phyloP scores from a whole-genome alignment of 2,113 vertebrate species.

The Panthera tigris region DNA sequence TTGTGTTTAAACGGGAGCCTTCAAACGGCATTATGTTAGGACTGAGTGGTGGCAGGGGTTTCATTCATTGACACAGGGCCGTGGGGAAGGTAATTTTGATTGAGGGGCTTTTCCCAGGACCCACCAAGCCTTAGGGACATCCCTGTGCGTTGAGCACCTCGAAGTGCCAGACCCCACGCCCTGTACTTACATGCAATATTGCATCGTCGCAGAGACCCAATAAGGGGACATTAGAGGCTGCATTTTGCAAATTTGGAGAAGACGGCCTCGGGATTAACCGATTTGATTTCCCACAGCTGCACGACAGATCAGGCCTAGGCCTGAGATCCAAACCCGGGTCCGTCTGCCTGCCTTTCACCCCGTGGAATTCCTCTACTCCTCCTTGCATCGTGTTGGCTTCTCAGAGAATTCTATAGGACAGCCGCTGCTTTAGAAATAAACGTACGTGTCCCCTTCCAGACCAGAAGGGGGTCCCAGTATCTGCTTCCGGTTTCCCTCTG shows the following conservation, averaged over 20 bases:
- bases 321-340: background rate
- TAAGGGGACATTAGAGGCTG: background rate
- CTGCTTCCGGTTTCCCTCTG: background rate
- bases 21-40: background rate
- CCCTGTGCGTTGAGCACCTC: fast-evolving
- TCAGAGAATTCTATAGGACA: no score
- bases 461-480: background rate
- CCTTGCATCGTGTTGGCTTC: background rate
- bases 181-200: fast-evolving
- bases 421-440: background rate
- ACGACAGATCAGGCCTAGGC: no score
- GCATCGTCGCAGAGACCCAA: background rate
- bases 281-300: background rate
- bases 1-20: background rate
- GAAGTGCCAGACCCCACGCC: fast-evolving
- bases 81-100: background rate
- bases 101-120: background rate
- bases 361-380: fast-evolving
- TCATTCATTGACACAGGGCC: background rate
- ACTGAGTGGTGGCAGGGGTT: background rate
- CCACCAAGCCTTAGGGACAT: background rate
- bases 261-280: background rate
- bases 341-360: background rate
- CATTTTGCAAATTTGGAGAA: background rate
- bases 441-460: background rate